Percentiles rank a stretch among this genome's conserved stretches.
phyloP scores from a whole-genome alignment of 1,140 invertebrate species.

The Apis dorsata region DNA sequence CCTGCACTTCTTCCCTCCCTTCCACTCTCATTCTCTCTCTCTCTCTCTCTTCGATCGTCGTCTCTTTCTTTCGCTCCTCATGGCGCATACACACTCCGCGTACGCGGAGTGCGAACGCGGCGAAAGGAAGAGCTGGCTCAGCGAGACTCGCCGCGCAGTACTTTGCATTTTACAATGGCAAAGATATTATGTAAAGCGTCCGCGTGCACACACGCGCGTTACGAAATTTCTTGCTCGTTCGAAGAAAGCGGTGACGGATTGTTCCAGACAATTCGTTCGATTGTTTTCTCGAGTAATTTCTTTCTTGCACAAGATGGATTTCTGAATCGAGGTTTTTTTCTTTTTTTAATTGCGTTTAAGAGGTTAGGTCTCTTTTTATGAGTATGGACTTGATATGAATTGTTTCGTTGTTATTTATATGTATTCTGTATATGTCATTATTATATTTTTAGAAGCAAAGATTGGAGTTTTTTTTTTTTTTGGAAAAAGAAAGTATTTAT shows the following conservation, averaged over 20 bases:
- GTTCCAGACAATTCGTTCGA: not conserved
- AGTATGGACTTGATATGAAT: no score
- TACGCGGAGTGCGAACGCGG: constrained; percentile 51
- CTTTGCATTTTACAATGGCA: constrained; percentile 78
- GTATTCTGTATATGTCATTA: no score
- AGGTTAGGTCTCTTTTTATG: no score
- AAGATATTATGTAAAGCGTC: constrained; percentile 77
- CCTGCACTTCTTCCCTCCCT: not conserved
- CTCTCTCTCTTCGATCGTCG: constrained; percentile 13
- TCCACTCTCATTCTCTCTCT: not conserved
- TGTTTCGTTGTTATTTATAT: no score
- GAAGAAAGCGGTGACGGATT: not conserved
- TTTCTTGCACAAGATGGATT: not conserved
- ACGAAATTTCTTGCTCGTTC: not conserved
- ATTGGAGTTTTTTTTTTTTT: no score
- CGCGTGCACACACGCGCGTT: constrained; percentile 23
- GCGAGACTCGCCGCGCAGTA: constrained; percentile 64
- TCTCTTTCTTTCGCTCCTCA: not conserved
- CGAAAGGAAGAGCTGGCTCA: constrained; percentile 72
- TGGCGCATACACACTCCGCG: not conserved
- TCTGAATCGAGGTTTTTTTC: not conserved
- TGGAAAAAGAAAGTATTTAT: no score
- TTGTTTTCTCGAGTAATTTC: not conserved
- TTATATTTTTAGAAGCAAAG: no score
- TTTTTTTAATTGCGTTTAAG: not conserved